These are phyloP conservation scores for Pherbina coryleti DNA, from an alignment of 2,888 invertebrate genomes.

Conservation along the genomic window DNA sequence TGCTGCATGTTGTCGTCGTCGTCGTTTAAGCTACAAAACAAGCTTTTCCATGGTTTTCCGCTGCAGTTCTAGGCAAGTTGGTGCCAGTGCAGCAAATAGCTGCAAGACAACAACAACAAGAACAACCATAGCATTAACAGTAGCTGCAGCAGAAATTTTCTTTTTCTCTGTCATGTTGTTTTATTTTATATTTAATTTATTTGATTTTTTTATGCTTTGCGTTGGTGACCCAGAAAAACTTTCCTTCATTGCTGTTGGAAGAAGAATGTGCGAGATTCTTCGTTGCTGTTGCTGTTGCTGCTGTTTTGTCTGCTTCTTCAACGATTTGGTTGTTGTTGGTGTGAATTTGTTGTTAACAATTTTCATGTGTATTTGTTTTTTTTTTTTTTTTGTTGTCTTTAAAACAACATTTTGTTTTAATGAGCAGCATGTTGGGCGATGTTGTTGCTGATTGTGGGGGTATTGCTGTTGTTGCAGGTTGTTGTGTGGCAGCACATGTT, in stretches of 20 bases:
- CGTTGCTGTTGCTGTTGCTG: not conserved
- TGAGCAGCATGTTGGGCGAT: not conserved
- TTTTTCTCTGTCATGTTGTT: not conserved
- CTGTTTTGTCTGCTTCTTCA: not conserved
- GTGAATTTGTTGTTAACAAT: constrained; percentile 8
- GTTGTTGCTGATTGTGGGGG: not conserved
- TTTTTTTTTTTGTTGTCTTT: not conserved
- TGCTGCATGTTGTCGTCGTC: no score
- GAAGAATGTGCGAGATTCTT: not conserved
- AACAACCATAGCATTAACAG: constrained; percentile 41
- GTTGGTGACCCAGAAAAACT: constrained; percentile 38
- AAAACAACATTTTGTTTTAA: constrained; percentile 2
- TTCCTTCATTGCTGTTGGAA: constrained; percentile 7
- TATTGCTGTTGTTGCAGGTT: not conserved
- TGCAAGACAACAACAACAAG: constrained; percentile 51
- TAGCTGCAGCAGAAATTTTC: constrained; percentile 39
- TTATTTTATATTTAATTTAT: not conserved
- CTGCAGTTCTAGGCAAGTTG: not conserved
- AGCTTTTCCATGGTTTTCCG: constrained; percentile 1
- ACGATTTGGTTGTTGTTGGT: not conserved
- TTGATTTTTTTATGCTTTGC: not conserved
- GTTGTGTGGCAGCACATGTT: not conserved
- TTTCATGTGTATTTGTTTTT: not conserved
- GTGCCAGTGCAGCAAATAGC: constrained; percentile 42
- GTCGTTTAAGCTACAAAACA: not conserved